Evolutionary conservation across 1,140 invertebrate species (phyloP).

Genomic region (Euwallacea similis): DNA sequence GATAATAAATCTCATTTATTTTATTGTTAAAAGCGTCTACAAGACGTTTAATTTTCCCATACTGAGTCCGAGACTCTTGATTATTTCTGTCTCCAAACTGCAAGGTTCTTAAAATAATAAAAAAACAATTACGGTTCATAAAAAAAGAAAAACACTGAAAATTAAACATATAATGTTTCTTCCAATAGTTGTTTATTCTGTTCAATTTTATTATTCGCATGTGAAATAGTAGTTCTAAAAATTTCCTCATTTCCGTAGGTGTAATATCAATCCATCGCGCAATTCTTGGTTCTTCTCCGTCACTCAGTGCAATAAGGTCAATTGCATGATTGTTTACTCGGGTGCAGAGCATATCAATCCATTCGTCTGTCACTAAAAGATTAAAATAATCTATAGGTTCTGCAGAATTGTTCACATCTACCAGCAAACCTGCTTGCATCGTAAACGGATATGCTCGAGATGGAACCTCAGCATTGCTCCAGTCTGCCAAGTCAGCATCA

Average conservation of each 20-base stretch:
- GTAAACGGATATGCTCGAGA: not conserved
- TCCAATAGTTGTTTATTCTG: conserved; percentile 28
- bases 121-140: conserved; percentile 32
- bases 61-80: not conserved
- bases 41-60: conserved; percentile 31
- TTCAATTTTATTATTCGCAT: conserved; percentile 21
- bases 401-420: conserved; percentile 1
- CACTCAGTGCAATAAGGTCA: not conserved
- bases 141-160: conserved; percentile 13
- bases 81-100: conserved; percentile 30
- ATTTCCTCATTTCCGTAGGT: conserved; percentile 8
- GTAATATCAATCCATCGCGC: conserved; percentile 6
- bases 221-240: conserved; percentile 28
- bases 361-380: conserved; percentile 9
- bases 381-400: conserved; percentile 16
- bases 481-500: not conserved
- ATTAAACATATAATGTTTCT: conserved; percentile 27
- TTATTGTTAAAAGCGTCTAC: conserved; percentile 44
- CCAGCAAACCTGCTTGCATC: conserved; percentile 6
- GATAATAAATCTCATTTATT: conserved; percentile 44
- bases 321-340: conserved; percentile 6
- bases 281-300: conserved; percentile 20
- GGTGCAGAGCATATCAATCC: not conserved
- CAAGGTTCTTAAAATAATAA: conserved; percentile 28
- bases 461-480: not conserved